Evolutionary conservation across 2,888 invertebrate species (phyloP).

Genomic region (Mythimna impura): DNA sequence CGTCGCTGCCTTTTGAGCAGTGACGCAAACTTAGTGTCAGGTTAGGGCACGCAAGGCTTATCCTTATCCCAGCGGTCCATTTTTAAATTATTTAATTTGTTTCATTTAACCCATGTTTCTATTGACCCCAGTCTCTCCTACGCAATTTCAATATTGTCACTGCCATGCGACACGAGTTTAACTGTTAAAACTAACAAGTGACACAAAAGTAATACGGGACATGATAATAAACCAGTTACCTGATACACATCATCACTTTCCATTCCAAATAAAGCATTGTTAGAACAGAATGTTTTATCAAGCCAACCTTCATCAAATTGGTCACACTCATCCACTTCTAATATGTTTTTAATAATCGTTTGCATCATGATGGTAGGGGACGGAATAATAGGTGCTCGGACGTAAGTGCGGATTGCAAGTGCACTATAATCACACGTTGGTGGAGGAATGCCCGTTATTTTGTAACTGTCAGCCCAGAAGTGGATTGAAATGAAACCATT

Average conservation of each 20-base stretch:
- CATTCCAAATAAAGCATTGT: constrained; percentile 8
- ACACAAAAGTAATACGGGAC: constrained; percentile 1
- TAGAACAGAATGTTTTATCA: constrained; percentile 2
- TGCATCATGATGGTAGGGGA: constrained; percentile 56
- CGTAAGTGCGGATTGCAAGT: constrained; percentile 62
- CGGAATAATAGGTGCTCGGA: constrained; percentile 52
- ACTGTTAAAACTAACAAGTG: neutral
- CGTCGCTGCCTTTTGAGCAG: too few species aligned
- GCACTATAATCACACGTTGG: constrained; percentile 72
- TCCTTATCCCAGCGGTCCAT: too few species aligned
- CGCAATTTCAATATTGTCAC: neutral
- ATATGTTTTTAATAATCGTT: constrained; percentile 67
- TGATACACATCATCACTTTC: neutral
- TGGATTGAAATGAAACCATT: constrained; percentile 51
- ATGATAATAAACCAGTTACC: neutral
- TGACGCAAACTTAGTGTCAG: too few species aligned
- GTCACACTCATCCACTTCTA: constrained; percentile 58
- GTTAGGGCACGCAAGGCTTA: too few species aligned
- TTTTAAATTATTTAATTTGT: too few species aligned
- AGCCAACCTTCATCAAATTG: constrained; percentile 47
- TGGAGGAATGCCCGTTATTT: constrained; percentile 68
- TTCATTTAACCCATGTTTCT: too few species aligned
- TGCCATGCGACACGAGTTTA: neutral
- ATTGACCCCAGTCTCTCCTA: too few species aligned
- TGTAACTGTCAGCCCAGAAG: constrained; percentile 55